Conservation (phyloP, 2,113 vertebrate genomes). For the Eclectus roratus region DNA sequence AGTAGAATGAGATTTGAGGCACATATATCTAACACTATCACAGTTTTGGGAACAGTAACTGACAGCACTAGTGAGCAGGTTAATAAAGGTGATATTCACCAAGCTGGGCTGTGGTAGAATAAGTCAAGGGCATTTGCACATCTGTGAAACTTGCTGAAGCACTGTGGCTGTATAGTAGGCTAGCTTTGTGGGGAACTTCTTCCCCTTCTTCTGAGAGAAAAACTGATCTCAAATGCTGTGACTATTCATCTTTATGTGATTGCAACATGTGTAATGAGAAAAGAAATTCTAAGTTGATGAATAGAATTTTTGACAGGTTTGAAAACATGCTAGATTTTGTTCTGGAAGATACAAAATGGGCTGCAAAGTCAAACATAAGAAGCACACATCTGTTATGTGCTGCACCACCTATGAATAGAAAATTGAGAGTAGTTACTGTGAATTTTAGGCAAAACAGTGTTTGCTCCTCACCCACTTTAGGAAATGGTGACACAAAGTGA, state of each 20-base stretch:
- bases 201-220: neutral
- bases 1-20: neutral
- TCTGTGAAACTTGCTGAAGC: neutral
- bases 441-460: neutral
- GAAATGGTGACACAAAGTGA: neutral
- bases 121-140: neutral
- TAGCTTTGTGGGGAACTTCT: neutral
- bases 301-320: neutral
- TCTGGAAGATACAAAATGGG: neutral
- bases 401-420: neutral
- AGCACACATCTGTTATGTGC: neutral
- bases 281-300: neutral
- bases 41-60: neutral
- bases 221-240: accelerated
- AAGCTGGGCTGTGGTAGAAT: neutral
- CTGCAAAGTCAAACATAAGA: neutral
- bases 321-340: neutral
- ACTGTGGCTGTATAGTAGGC: neutral
- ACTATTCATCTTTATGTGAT: neutral
- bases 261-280: neutral
- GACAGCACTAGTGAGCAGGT: neutral
- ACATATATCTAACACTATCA: neutral
- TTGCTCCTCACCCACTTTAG: neutral
- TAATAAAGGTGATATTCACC: neutral
- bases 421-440: neutral